These are phyloP conservation scores for Diarsia dahlii DNA, from an alignment of 2,888 invertebrate genomes.

Conservation along the genomic window DNA sequence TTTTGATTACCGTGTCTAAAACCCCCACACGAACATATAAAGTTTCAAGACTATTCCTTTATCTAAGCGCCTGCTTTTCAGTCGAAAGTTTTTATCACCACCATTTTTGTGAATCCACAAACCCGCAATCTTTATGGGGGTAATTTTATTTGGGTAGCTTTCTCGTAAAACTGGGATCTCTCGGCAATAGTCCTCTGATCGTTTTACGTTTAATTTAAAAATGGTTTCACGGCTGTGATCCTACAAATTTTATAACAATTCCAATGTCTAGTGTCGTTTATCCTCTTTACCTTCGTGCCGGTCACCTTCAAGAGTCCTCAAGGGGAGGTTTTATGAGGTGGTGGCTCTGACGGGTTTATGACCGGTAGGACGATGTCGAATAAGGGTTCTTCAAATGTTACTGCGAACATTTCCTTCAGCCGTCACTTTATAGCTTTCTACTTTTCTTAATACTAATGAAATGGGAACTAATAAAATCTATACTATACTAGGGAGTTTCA, in stretches of 20 bases:
- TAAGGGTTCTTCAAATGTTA: slow-evolving; percentile 80
- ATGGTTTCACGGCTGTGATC: slow-evolving; percentile 47
- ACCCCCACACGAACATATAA: slow-evolving; percentile 39
- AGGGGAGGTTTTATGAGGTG: slow-evolving; percentile 82
- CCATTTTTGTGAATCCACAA: slow-evolving; percentile 68
- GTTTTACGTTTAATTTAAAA: slow-evolving; percentile 61
- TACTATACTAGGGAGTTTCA: slow-evolving; percentile 62
- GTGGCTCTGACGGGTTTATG: slow-evolving; percentile 84
- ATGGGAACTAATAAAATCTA: slow-evolving; percentile 63
- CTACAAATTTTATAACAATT: slow-evolving; percentile 60
- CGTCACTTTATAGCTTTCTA: slow-evolving; percentile 72
- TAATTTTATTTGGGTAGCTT: slow-evolving; percentile 70
- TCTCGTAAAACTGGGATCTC: slow-evolving; percentile 67
- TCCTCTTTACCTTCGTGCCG: slow-evolving; percentile 72
- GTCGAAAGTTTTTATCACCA: slow-evolving; percentile 56
- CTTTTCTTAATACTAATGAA: slow-evolving; percentile 70
- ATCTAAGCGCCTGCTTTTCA: slow-evolving; percentile 53
- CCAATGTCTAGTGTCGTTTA: slow-evolving; percentile 59
- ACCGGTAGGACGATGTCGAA: slow-evolving; percentile 76
- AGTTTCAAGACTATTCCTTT: slow-evolving; percentile 45
- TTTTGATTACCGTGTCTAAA: slow-evolving; percentile 26
- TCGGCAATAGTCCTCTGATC: slow-evolving; percentile 59
- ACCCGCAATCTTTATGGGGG: slow-evolving; percentile 68
- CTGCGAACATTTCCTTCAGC: slow-evolving; percentile 74
- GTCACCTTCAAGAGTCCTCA: slow-evolving; percentile 75